Base-by-base conservation (phyloP, 2,113 vertebrate genomes). In the Fulmarus glacialis region DNA sequence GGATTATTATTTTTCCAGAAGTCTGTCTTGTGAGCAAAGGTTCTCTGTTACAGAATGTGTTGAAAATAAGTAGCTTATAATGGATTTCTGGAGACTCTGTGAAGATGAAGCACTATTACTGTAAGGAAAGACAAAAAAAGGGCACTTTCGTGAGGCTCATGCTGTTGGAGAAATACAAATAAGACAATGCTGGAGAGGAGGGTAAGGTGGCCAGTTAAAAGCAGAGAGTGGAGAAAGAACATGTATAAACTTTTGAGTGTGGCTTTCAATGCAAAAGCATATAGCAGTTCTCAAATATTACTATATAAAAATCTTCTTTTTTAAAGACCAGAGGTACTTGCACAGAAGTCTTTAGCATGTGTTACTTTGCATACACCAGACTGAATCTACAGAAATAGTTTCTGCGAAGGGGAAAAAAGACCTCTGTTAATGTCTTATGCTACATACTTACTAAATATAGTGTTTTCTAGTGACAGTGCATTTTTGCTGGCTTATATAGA, bases 1-100 rank as follows among this genome's bases (percentile, higher is more conserved):
- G 97, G 94, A 97, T 98, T 97, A 97, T 96, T 96, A 93, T 93
- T 98, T 97, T 98, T 97, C 95, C 97, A 98, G 97, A 97, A 97
- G 91, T 82, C 94, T 89, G 73, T 87, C 70, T 86, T 94, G 52
- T 68, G 67, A 96, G 87, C 40, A 78, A 85, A 92, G 63, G 38
- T 95, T 94, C 81, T 81, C 29, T 71, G 50, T 81, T 93, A 92
- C 26, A 92, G 83, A 89, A 95, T 91, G 80, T 97, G 91, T 95
- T 96, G 95, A 97, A 98, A 96, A 91, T 96, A 97, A 97, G 96
- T 95, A 97, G 94, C 85, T 95, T 96, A 94, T 71, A 96, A 93
- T 94, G 92, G 90, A 91, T 96, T 95, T 93, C 50, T 94, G 75
- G 78, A 82, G 62, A 26, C 63, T 79, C 82, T 47, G 70, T 82